Evolutionary conservation across 2,113 vertebrate species (phyloP).

Genomic region (Cyprinus carpio): DNA sequence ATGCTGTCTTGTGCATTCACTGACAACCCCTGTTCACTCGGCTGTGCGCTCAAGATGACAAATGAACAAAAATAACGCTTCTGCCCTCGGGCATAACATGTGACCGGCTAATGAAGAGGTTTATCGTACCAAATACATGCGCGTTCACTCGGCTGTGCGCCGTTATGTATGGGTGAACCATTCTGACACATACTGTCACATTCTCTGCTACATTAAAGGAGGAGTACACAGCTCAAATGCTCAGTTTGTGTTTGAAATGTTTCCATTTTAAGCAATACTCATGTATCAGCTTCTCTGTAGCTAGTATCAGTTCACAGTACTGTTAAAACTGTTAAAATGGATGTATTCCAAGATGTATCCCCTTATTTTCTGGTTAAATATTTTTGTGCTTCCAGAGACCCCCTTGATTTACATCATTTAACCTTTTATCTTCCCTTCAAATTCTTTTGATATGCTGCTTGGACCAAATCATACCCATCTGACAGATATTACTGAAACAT

Average conservation of each 20-base stretch:
- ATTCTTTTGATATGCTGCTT: not conserved
- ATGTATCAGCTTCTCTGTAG: not conserved
- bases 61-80: slow-evolving; percentile 59
- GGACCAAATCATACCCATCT: not conserved
- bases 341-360: not conserved
- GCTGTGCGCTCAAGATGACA: slow-evolving; percentile 55
- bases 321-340: not conserved
- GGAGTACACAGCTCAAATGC: not conserved
- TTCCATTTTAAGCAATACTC: slow-evolving; percentile 7
- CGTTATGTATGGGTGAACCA: not conserved
- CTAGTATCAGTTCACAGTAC: not conserved
- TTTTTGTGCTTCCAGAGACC: not conserved
- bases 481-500: not conserved
- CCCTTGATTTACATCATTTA: not conserved
- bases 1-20: slow-evolving; percentile 27
- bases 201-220: slow-evolving; percentile 19
- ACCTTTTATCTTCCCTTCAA: not conserved
- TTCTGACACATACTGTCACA: slow-evolving; percentile 33
- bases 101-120: slow-evolving; percentile 51
- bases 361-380: not conserved
- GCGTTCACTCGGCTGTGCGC: no score
- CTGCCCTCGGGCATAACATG: slow-evolving; percentile 38
- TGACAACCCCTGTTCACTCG: slow-evolving; percentile 44
- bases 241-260: not conserved
- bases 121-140: slow-evolving; percentile 46